These are phyloP conservation scores for Eupithecia subumbrata DNA, from an alignment of 2,888 invertebrate species.

Conservation along the genomic window DNA sequence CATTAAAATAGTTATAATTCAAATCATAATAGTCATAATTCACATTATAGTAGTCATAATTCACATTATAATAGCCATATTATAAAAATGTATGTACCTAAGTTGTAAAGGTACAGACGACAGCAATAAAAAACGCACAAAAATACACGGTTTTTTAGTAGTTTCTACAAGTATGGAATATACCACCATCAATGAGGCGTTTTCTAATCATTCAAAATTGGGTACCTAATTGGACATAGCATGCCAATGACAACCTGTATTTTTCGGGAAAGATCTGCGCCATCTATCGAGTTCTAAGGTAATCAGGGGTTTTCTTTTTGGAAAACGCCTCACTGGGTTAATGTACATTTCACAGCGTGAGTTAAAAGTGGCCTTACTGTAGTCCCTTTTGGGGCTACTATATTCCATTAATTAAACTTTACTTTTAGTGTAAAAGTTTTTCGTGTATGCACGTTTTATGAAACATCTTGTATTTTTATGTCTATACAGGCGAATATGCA, in stretches of 20 bases:
- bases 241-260: background rate
- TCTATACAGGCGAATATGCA: background rate
- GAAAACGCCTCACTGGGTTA: background rate
- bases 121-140: background rate
- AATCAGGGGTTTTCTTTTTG: background rate
- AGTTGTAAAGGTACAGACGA: background rate
- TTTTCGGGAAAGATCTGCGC: background rate
- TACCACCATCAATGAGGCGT: background rate
- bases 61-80: background rate
- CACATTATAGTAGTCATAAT: background rate
- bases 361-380: constrained; percentile 4
- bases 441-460: background rate
- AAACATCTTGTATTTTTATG: background rate
- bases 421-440: background rate
- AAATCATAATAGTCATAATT: background rate
- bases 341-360: background rate
- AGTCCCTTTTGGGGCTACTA: background rate
- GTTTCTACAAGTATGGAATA: background rate
- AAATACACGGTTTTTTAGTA: background rate
- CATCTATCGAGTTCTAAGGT: background rate
- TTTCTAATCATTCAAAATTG: background rate
- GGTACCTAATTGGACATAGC: background rate
- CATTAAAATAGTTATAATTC: background rate
- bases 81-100: background rate
- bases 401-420: background rate